Percentiles rank a stretch among this genome's conserved stretches.
phyloP scores from a whole-genome alignment of 2,113 vertebrate species.

The Lycaon pictus region DNA sequence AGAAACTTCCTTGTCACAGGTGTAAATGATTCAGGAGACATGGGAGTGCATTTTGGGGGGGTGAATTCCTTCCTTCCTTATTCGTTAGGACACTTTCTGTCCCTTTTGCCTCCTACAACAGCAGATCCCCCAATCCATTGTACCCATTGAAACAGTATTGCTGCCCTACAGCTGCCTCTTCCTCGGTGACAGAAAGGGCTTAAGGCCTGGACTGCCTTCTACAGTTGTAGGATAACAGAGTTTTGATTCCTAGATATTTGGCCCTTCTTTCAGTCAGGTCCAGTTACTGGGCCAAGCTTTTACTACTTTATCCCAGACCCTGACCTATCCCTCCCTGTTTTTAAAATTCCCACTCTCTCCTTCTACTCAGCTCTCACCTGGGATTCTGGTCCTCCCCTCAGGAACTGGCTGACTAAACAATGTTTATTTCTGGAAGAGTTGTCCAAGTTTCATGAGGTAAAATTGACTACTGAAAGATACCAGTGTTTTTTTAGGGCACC shows the following conservation, averaged over 20 bases:
- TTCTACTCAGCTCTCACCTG: not conserved
- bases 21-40: constrained; percentile 23
- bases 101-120: not conserved
- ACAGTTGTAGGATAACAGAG: not conserved
- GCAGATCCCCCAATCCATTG: not conserved
- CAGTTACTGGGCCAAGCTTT: not conserved
- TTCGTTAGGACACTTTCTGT: not conserved
- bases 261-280: not conserved
- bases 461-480: not conserved
- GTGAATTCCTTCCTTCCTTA: not conserved
- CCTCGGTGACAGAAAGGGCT: not conserved
- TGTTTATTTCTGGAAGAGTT: constrained; percentile 53
- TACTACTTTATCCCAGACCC: not conserved
- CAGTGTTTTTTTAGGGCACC: not conserved
- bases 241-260: constrained; percentile 27
- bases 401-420: constrained; percentile 19
- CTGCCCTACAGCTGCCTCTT: not conserved
- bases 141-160: not conserved
- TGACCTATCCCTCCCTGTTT: not conserved
- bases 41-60: not conserved
- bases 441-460: not conserved
- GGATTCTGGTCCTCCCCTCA: not conserved
- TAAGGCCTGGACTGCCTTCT: not conserved
- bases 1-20: constrained; percentile 26
- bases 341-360: not conserved